A percentile compares a stretch with the other conserved stretches of the same genome.
These are phyloP conservation scores for Sakesphorus luctuosus DNA, from an alignment of 2,113 vertebrate genomes.

Conservation along the genomic window DNA sequence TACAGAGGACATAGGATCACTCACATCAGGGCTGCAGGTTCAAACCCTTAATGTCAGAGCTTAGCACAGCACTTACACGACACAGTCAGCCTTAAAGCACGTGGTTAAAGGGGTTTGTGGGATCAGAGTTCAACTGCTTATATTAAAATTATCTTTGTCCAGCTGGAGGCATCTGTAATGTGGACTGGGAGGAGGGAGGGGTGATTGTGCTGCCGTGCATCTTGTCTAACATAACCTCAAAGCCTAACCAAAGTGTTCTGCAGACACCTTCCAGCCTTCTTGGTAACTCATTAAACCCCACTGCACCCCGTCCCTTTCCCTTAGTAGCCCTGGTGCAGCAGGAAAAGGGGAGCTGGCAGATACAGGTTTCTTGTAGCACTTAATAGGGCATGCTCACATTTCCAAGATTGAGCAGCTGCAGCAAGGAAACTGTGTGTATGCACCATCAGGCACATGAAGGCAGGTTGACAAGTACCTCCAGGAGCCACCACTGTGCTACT, in stretches of 20 bases:
- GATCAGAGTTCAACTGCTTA: neutral
- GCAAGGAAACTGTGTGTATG: neutral
- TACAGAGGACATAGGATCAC: neutral
- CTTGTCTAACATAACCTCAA: neutral
- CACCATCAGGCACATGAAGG: neutral
- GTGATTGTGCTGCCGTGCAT: neutral
- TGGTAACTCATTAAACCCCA: neutral
- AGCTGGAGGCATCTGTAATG: neutral
- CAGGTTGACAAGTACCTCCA: neutral
- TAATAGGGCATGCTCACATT: neutral
- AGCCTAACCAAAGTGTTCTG: neutral
- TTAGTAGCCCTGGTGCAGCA: neutral
- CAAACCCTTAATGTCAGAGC: neutral
- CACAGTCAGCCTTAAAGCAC: neutral
- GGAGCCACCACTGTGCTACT: neutral
- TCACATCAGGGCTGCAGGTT: conserved; percentile 27
- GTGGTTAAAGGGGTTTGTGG: neutral
- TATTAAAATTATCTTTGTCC: neutral
- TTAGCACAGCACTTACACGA: conserved; percentile 6
- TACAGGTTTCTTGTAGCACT: neutral
- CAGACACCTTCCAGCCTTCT: neutral
- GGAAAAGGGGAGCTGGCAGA: neutral
- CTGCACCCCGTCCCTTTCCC: neutral
- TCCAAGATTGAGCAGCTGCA: neutral
- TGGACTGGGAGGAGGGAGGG: neutral